Percentiles rank a stretch among this genome's conserved stretches.
phyloP scores from a whole-genome alignment of 35 echinoderm and acorn worm species.

The Lytechinus variegatus region DNA sequence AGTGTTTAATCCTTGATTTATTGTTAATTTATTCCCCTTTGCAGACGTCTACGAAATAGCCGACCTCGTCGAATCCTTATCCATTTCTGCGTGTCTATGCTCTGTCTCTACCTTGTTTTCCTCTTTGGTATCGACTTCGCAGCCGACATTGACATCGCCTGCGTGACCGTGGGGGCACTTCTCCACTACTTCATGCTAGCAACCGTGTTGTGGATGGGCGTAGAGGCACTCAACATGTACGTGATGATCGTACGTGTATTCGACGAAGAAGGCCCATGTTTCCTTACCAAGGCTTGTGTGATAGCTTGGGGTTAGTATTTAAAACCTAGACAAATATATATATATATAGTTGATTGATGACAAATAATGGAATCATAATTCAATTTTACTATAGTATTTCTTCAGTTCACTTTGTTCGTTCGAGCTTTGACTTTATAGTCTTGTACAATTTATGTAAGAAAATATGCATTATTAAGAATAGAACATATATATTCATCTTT shows the following conservation, averaged over 20 bases:
- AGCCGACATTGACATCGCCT: background rate
- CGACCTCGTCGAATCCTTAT: constrained; percentile 79
- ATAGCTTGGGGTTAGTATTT: constrained; percentile 80
- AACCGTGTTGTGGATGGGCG: constrained; percentile 87
- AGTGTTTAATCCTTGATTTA: background rate
- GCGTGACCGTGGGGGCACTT: constrained; percentile 64
- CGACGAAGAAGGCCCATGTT: constrained; percentile 59
- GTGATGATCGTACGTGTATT: constrained; percentile 79
- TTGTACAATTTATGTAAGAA: background rate
- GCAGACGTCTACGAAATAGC: constrained; percentile 76
- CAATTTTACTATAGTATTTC: too few species aligned
- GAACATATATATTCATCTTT: background rate
- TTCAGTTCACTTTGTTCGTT: too few species aligned
- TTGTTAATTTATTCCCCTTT: background rate
- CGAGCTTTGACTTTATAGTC: too few species aligned
- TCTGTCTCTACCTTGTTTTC: constrained; percentile 78
- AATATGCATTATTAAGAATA: background rate
- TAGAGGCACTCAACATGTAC: constrained; percentile 89
- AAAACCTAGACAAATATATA: too few species aligned
- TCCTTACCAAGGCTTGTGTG: constrained; percentile 70
- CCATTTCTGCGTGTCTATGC: constrained; percentile 71
- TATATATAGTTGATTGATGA: too few species aligned
- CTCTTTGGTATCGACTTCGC: constrained; percentile 75
- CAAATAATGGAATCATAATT: too few species aligned
- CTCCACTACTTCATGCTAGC: constrained; percentile 87